Evolutionary conservation across 2,113 vertebrate genomes (phyloP), one percentile per base, ranked within the genome.

Genomic region (Polyodon spathula): DNA sequence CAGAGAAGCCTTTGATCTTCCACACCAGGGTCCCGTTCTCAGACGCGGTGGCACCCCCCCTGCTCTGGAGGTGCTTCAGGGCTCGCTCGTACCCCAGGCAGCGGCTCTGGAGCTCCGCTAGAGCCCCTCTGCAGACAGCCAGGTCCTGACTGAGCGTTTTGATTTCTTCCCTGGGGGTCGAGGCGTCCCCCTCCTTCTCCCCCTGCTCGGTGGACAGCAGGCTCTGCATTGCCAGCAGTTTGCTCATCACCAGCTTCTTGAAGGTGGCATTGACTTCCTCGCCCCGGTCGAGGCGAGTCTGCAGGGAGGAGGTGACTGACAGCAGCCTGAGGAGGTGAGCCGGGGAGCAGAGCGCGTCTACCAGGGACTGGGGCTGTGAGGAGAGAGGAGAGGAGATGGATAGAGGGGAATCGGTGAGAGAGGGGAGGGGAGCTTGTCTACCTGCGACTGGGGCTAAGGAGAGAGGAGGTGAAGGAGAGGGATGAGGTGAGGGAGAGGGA

Each of bases 1-100:
- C 46, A 8, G 68, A 64, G 39, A 70, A 70, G 2, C 56, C 54
- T 6, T 56, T 52, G 8, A 70, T 44, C 6, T 67, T 67, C 68
- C 68, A 70, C 1, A 67, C 52, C 12, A 70, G 51, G 0, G 39
- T 58, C 0, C 68, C 68, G 1, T 67, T 44, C 4, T 60, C 40
- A 58, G 57, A 66, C 48, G 40, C 10, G 37, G 12, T 7, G 43
- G 7, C 7, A 12, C 43, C 12, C 1, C 16, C 1, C 6, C 1
- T 0, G 1, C 37, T 1, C 6, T 0, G 3, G 0, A 0, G 27
- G 8, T 61, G 61, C 46, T 8, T 0, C 8, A 63, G 14, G 8
- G 42, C 1, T 51, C 42, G 51, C 59, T 56, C 64, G 6, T 59
- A 58, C 3, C 55, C 57, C 9, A 60, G 63, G 16, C 68, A 59